Percentiles rank a stretch among this genome's conserved stretches.
Evolutionary conservation across 2,888 invertebrate species (phyloP).

Genomic region (Ischnus inquisitorius): DNA sequence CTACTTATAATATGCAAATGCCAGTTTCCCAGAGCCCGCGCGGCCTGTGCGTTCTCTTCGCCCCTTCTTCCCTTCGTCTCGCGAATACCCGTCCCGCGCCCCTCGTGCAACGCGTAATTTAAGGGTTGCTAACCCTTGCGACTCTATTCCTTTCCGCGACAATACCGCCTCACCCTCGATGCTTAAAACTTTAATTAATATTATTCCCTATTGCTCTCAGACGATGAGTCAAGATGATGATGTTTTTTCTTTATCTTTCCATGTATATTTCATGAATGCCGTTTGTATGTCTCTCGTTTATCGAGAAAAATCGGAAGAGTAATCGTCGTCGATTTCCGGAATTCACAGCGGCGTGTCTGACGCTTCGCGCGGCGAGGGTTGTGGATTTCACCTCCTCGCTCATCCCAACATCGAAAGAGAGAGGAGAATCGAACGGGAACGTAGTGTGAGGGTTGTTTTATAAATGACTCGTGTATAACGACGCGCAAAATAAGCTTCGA

Average conservation of each 20-base stretch:
- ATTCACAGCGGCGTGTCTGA: conserved; percentile 44
- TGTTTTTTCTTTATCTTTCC: background rate
- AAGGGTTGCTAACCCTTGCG: conserved; percentile 81
- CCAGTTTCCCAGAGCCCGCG: conserved; percentile 71
- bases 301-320: conserved; percentile 56
- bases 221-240: conserved; percentile 6
- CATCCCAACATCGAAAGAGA: conserved; percentile 54
- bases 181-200: conserved; percentile 79
- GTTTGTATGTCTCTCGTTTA: conserved; percentile 20
- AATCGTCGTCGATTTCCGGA: conserved; percentile 64
- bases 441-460: conserved; percentile 57
- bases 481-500: conserved; percentile 68
- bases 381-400: conserved; percentile 12
- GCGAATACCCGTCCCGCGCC: conserved; percentile 26
- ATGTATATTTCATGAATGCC: background rate
- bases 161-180: conserved; percentile 37
- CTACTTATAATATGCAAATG: conserved; percentile 85
- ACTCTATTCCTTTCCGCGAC: conserved; percentile 74
- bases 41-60: conserved; percentile 51
- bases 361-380: conserved; percentile 46
- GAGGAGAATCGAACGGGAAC: conserved; percentile 59
- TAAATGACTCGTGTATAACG: conserved; percentile 72
- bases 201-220: conserved; percentile 65
- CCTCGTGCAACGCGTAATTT: conserved; percentile 74
- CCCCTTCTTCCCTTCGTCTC: conserved; percentile 39